Conservation (phyloP, 1,140 invertebrate genomes). For the Listronotus oregonensis region DNA sequence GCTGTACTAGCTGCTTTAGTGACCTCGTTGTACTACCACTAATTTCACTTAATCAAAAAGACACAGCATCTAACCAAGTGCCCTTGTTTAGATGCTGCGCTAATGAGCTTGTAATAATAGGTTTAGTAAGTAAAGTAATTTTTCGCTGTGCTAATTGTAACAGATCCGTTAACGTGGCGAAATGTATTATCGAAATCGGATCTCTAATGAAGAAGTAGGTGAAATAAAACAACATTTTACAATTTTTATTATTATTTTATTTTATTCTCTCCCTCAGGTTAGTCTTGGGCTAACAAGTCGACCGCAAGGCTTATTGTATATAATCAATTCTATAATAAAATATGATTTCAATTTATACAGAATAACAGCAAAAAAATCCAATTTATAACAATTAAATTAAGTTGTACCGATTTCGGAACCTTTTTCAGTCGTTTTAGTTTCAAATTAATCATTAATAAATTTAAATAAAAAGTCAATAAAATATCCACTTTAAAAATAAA, state of each 20-base stretch:
- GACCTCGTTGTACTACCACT: no score
- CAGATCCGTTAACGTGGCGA: no score
- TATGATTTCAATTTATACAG: constrained; percentile 41
- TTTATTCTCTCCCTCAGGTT: constrained; percentile 55
- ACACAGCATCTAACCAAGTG: no score
- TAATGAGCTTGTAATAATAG: no score
- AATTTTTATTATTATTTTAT: constrained; percentile 43
- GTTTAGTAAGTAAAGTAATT: no score
- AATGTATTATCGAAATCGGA: no score
- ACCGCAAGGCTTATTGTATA: constrained; percentile 53
- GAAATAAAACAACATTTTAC: constrained; percentile 3
- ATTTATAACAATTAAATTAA: constrained; percentile 44
- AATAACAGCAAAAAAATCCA: constrained; percentile 44
- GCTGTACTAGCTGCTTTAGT: no score
- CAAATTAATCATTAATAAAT: constrained; percentile 1
- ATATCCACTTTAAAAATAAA: constrained; percentile 21
- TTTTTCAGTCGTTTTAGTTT: constrained; percentile 26
- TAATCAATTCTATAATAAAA: constrained; percentile 33
- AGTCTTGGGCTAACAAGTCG: constrained; percentile 55
- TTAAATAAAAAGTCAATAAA: constrained; percentile 30
- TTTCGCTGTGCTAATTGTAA: no score
- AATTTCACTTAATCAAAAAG: no score
- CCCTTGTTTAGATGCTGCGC: no score
- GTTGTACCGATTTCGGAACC: constrained; percentile 16
- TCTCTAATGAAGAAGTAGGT: no score